phyloP scores from a whole-genome alignment of 30 jellyfish, hydroid and myxozoan genomes.

The Hydra vulgaris region DNA sequence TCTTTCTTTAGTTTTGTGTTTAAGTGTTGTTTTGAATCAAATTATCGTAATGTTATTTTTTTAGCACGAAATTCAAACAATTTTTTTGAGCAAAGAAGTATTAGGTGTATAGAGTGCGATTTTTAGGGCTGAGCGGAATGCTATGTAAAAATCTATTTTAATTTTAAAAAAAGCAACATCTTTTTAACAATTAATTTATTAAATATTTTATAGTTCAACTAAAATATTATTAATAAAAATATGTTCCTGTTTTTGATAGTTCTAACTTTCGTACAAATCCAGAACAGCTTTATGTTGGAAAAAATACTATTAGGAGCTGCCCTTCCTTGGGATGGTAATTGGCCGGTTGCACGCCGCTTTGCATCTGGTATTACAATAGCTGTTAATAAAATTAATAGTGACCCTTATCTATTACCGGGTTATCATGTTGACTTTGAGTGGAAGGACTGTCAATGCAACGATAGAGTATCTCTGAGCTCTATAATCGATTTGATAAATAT shows the following conservation, averaged over 20 bases:
- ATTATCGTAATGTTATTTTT: not conserved
- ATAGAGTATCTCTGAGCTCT: constrained; percentile 39
- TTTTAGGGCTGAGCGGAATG: too few species aligned
- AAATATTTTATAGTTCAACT: too few species aligned
- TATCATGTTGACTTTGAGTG: constrained; percentile 42
- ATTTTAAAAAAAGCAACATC: too few species aligned
- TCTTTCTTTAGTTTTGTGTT: too few species aligned
- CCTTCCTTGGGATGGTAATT: constrained; percentile 79
- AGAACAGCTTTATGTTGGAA: not conserved
- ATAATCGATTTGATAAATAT: constrained; percentile 44
- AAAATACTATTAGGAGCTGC: constrained; percentile 46
- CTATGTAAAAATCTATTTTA: too few species aligned
- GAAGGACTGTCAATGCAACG: constrained; percentile 73
- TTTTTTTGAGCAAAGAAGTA: too few species aligned
- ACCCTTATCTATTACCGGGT: constrained; percentile 53
- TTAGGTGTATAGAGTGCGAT: too few species aligned
- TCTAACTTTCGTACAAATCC: not conserved
- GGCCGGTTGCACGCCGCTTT: constrained; percentile 78
- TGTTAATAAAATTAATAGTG: constrained; percentile 41
- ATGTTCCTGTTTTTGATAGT: not conserved
- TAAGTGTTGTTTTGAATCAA: not conserved
- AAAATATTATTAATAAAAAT: too few species aligned
- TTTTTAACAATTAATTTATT: too few species aligned
- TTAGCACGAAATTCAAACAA: too few species aligned
- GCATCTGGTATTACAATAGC: constrained; percentile 78